Evolutionary conservation across 2,113 vertebrate genomes (phyloP).

Genomic region (Meleagris gallopavo): DNA sequence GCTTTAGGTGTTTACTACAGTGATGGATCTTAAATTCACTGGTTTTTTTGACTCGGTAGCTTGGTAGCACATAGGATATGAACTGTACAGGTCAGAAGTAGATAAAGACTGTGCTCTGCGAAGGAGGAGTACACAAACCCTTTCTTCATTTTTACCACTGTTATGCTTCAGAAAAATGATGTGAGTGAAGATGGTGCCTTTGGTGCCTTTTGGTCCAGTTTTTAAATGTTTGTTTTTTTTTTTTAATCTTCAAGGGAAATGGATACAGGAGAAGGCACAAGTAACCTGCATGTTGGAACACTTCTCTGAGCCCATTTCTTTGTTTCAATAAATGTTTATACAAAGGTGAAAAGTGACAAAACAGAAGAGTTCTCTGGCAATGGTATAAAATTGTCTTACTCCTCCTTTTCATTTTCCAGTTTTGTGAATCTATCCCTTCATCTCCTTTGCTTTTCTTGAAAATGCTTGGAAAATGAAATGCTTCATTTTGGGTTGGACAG

Average conservation of each 20-base stretch:
- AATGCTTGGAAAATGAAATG: background rate
- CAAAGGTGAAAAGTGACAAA: constrained; percentile 22
- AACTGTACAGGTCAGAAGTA: background rate
- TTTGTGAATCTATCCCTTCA: background rate
- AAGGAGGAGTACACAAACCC: background rate
- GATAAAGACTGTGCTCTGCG: background rate
- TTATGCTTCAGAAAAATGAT: background rate
- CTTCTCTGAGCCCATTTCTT: background rate
- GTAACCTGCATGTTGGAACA: constrained; percentile 17
- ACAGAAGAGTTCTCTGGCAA: background rate
- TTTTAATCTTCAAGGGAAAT: background rate
- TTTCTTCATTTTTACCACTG: background rate
- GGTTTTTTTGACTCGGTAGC: background rate
- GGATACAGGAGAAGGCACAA: background rate
- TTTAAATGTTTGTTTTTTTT: background rate
- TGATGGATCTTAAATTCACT: background rate
- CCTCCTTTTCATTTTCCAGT: background rate
- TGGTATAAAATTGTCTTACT: background rate
- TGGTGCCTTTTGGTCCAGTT: background rate
- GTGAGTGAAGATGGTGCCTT: background rate
- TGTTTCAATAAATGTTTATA: constrained; percentile 48
- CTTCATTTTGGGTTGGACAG: background rate
- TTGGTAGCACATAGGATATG: background rate
- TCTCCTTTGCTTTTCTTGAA: constrained; percentile 35
- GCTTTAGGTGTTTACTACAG: background rate